Evolutionary conservation across 2,797 vertebrate genomes (phyloP).

Genomic region (Spheniscus humboldti): DNA sequence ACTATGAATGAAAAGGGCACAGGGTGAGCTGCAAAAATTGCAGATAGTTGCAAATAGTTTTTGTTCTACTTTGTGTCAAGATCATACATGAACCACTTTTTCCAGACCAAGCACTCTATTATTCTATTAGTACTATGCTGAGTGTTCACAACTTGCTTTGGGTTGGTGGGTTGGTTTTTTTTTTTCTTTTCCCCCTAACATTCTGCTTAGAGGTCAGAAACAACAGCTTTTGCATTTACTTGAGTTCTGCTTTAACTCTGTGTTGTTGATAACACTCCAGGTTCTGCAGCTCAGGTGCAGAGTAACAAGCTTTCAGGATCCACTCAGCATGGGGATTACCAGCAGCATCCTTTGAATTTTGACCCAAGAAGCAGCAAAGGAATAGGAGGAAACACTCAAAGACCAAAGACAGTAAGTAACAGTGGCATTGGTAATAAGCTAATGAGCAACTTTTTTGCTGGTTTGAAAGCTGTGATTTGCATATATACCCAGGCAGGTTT

Average conservation of each 20-base stretch:
- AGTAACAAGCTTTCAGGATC: background rate
- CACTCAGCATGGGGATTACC: background rate
- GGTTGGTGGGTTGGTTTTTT: background rate
- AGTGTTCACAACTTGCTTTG: background rate
- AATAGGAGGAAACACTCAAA: background rate
- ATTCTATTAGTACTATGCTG: background rate
- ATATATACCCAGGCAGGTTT: background rate
- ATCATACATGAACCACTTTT: background rate
- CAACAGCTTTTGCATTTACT: background rate
- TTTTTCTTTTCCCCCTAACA: background rate
- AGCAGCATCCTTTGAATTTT: slow-evolving; percentile 20
- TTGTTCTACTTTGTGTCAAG: background rate
- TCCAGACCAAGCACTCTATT: background rate
- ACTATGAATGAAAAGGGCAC: background rate
- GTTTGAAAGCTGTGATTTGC: background rate
- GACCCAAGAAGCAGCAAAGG: background rate
- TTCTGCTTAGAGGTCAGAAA: background rate
- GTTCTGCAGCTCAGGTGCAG: background rate
- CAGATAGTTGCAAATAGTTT: background rate
- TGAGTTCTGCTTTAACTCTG: background rate
- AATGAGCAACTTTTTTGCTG: background rate
- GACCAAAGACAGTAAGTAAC: slow-evolving; percentile 60
- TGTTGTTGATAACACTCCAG: background rate
- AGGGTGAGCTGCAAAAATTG: background rate
- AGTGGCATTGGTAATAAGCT: background rate